These are phyloP conservation scores for Nomada flava DNA, from an alignment of 2,888 invertebrate species.

Conservation along the genomic window DNA sequence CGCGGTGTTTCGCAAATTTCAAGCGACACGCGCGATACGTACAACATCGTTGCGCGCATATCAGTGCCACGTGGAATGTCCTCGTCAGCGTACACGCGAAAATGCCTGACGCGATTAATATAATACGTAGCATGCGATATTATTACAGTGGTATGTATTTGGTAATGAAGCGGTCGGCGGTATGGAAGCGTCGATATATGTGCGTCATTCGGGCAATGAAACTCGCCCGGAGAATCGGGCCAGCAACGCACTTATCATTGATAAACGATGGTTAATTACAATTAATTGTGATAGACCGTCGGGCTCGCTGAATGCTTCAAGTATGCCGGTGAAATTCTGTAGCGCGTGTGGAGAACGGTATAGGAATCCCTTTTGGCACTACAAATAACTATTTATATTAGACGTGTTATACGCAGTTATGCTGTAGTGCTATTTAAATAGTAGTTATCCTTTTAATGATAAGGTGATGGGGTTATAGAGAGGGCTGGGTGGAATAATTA, in stretches of 20 bases:
- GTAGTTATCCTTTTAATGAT: too few species aligned
- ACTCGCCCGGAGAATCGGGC: constrained; percentile 12
- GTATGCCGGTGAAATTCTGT: too few species aligned
- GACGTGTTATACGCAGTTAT: too few species aligned
- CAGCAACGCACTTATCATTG: not conserved
- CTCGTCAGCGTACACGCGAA: constrained; percentile 23
- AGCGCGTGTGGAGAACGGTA: too few species aligned
- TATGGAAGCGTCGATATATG: constrained; percentile 8
- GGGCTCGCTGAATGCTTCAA: not conserved
- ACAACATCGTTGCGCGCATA: constrained; percentile 36
- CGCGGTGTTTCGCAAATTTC: constrained; percentile 52
- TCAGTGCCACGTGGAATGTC: constrained; percentile 22
- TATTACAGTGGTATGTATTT: constrained; percentile 28
- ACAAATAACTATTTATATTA: too few species aligned
- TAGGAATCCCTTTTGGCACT: too few species aligned
- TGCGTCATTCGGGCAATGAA: constrained; percentile 24
- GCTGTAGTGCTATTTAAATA: too few species aligned
- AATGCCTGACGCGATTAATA: constrained; percentile 32
- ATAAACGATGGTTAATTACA: not conserved
- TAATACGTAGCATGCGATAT: constrained; percentile 13
- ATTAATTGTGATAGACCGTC: constrained; percentile 12
- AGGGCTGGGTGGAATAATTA: too few species aligned
- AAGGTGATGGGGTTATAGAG: too few species aligned
- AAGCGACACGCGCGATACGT: constrained; percentile 53
- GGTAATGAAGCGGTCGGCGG: not conserved